Conservation (phyloP, 1,140 invertebrate genomes). For the Gryon sp. region DNA sequence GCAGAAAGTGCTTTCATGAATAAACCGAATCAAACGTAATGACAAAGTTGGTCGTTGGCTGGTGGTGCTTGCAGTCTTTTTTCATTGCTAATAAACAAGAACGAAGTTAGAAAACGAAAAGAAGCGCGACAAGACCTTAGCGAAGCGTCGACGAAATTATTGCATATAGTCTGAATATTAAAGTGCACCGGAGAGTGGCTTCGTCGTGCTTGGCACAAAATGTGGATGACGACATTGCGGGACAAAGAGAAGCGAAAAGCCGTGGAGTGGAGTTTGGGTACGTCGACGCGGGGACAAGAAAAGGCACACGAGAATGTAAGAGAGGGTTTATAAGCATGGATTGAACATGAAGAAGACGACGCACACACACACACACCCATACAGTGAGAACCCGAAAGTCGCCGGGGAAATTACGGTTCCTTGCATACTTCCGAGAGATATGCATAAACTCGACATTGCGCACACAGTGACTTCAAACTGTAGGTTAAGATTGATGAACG, state of each 20-base stretch:
- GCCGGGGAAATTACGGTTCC: slow-evolving; percentile 78
- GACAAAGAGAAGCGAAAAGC: slow-evolving; percentile 44
- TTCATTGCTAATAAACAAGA: slow-evolving; percentile 53
- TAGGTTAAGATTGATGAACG: slow-evolving; percentile 32
- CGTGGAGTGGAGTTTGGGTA: slow-evolving; percentile 18
- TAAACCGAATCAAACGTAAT: slow-evolving; percentile 26
- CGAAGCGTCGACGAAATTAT: slow-evolving; percentile 77
- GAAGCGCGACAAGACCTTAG: slow-evolving; percentile 68
- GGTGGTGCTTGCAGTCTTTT: slow-evolving; percentile 32
- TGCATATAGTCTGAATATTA: slow-evolving; percentile 80
- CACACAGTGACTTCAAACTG: slow-evolving; percentile 68
- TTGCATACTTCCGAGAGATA: slow-evolving; percentile 74
- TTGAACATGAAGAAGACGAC: slow-evolving; percentile 58
- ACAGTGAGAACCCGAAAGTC: too few relatives aligned
- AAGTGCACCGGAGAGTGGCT: slow-evolving; percentile 75
- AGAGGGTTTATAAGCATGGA: slow-evolving; percentile 59
- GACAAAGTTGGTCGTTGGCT: slow-evolving; percentile 30
- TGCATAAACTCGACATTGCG: slow-evolving; percentile 77
- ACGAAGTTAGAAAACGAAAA: slow-evolving; percentile 56
- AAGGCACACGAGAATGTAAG: too few relatives aligned
- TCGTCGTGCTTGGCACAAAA: slow-evolving; percentile 63
- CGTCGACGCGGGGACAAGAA: slow-evolving; percentile 14
- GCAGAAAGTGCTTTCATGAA: slow-evolving; percentile 28
- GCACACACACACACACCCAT: too few relatives aligned
- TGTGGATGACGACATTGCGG: slow-evolving; percentile 49